A percentile compares a stretch with the other conserved stretches of the same genome.
phyloP scores from a whole-genome alignment of 1,140 invertebrate genomes.

The Holotrichia oblita region DNA sequence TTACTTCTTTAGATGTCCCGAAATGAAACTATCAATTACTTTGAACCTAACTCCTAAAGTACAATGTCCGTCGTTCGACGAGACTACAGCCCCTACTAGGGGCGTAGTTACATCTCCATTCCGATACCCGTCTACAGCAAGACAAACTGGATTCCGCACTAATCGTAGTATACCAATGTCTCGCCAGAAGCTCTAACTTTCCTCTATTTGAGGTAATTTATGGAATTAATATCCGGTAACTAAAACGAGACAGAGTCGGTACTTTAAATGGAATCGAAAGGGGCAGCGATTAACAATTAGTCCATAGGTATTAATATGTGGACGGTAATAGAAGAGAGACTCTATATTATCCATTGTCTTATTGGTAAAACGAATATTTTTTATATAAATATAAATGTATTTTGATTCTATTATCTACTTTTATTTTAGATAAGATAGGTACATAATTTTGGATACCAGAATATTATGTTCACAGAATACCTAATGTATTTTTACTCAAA shows the following conservation, averaged over 20 bases:
- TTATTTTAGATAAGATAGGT: too few relatives aligned
- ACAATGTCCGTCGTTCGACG: background rate
- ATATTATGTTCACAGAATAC: too few relatives aligned
- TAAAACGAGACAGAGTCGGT: background rate
- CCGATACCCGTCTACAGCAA: background rate
- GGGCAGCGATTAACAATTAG: conserved; percentile 31
- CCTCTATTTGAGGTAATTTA: conserved; percentile 13
- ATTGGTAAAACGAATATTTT: too few relatives aligned
- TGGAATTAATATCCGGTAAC: conserved; percentile 33
- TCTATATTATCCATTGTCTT: background rate
- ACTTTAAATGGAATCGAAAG: background rate
- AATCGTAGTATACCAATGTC: background rate
- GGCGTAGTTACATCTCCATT: background rate
- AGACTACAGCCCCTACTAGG: background rate
- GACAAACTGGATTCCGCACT: background rate
- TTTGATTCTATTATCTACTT: too few relatives aligned
- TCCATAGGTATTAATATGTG: background rate
- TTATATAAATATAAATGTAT: too few relatives aligned
- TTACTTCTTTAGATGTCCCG: too few relatives aligned
- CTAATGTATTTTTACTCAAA: too few relatives aligned
- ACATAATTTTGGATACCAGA: too few relatives aligned
- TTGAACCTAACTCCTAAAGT: too few relatives aligned
- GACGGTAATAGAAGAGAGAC: background rate
- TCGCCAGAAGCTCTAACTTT: background rate
- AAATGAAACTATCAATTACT: too few relatives aligned